These are phyloP conservation scores for Stramonita haemastoma DNA, from an alignment of 2,888 invertebrate species.

Conservation along the genomic window DNA sequence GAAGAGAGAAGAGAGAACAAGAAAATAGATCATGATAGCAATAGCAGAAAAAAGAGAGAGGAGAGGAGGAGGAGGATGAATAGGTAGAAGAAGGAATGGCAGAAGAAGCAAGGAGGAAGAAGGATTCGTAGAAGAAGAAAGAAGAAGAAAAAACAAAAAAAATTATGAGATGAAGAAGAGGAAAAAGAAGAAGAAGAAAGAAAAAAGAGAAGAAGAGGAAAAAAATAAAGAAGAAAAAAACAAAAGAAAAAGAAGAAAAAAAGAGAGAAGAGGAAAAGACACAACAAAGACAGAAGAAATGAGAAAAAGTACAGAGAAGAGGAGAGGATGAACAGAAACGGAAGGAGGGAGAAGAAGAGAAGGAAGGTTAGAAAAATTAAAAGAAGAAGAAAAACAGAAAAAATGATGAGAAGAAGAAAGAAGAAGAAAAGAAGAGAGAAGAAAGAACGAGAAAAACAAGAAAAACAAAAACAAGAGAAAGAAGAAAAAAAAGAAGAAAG, in stretches of 20 bases:
- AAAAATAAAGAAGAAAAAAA: too few relatives aligned
- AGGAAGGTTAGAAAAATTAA: neutral
- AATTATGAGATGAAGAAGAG: too few relatives aligned
- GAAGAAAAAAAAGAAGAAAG: neutral
- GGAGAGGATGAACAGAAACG: too few relatives aligned
- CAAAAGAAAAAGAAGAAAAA: too few relatives aligned
- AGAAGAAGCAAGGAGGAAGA: neutral
- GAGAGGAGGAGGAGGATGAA: neutral
- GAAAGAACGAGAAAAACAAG: neutral
- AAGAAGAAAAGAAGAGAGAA: neutral
- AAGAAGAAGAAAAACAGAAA: neutral
- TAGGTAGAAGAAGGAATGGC: neutral
- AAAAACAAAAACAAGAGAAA: neutral
- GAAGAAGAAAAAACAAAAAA: too few relatives aligned
- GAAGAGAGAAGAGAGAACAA: neutral
- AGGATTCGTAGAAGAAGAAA: too few relatives aligned
- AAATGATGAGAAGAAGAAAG: neutral
- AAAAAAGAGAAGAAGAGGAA: too few relatives aligned
- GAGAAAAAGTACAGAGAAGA: slow-evolving; percentile 20
- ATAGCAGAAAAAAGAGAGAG: neutral
- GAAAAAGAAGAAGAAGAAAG: too few relatives aligned
- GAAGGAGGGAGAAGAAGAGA: slow-evolving; percentile 27
- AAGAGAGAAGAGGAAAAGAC: too few relatives aligned
- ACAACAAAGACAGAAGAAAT: neutral
- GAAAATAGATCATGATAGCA: neutral